Evolutionary conservation across 2,797 vertebrate species (phyloP).

Genomic region (Leptoclinus maculatus): DNA sequence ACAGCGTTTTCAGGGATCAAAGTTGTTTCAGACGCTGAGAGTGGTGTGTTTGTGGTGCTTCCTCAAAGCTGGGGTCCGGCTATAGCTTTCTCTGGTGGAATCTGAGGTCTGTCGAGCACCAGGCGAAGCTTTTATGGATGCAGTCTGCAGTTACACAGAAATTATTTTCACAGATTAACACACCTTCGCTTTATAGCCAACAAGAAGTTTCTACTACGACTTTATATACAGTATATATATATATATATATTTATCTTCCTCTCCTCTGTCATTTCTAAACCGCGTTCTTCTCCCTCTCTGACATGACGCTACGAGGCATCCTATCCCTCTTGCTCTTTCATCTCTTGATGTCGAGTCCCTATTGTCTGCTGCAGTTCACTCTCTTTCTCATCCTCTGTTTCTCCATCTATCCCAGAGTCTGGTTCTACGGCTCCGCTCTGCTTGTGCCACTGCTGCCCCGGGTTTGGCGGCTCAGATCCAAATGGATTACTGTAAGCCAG

Average conservation of each 20-base stretch:
- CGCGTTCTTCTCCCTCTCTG: background rate
- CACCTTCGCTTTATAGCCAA: background rate
- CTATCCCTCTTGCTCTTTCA: background rate
- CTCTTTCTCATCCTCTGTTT: conserved; percentile 1
- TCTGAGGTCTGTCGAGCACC: background rate
- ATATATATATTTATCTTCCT: background rate
- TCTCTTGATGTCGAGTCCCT: conserved; percentile 14
- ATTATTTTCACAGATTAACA: background rate
- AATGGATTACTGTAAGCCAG: conserved; percentile 71
- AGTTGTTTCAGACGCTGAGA: conserved; percentile 1
- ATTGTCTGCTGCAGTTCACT: conserved; percentile 31
- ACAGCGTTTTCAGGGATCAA: background rate
- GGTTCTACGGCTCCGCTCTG: conserved; percentile 15
- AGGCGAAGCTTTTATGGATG: background rate
- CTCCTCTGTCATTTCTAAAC: conserved; percentile 11
- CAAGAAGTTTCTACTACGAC: background rate
- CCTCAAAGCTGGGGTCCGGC: background rate
- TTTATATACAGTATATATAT: background rate
- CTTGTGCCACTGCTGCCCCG: conserved; percentile 36
- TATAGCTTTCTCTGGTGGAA: background rate
- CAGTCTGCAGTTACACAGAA: background rate
- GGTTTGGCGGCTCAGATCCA: conserved; percentile 44
- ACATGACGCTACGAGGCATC: conserved; percentile 12
- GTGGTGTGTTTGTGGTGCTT: background rate
- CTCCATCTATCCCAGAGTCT: conserved; percentile 2